A percentile compares a stretch with the other conserved stretches of the same genome.
These are phyloP conservation scores for Seira musarum DNA, from an alignment of 2,888 invertebrate genomes.

Conservation along the genomic window DNA sequence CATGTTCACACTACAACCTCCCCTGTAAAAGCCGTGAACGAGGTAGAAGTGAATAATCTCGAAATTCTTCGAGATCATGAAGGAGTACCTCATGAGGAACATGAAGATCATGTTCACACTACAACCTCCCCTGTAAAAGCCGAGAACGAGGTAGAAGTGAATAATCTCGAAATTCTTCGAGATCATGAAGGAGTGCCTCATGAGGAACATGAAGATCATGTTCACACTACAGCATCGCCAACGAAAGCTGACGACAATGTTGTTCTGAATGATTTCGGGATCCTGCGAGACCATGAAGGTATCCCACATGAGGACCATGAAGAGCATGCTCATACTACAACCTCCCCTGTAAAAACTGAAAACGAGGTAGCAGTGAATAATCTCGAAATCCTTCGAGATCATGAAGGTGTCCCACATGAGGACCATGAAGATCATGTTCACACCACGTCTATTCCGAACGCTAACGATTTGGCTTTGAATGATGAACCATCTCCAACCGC, in stretches of 20 bases:
- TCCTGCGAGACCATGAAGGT: background rate
- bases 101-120: slow-evolving; percentile 5
- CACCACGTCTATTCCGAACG: background rate
- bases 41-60: background rate
- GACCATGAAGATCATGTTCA: background rate
- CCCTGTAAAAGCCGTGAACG: too few species aligned
- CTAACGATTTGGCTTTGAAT: background rate
- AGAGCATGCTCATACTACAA: background rate
- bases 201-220: slow-evolving; percentile 11
- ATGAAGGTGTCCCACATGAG: slow-evolving; percentile 25
- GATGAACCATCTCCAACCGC: slow-evolving; percentile 19
- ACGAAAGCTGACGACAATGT: too few species aligned
- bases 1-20: background rate
- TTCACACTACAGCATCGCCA: background rate
- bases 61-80: background rate
- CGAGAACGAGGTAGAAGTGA: too few species aligned
- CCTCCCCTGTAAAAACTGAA: too few species aligned
- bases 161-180: background rate
- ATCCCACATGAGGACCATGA: slow-evolving; percentile 10
- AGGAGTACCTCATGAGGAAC: background rate
- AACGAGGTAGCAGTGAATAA: too few species aligned
- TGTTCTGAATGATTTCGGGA: background rate
- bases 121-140: background rate
- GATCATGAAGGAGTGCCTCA: slow-evolving; percentile 1
- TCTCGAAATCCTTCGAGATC: slow-evolving; percentile 23